A percentile compares a stretch with the other conserved stretches of the same genome.
These are phyloP conservation scores for Sardina pilchardus DNA, from an alignment of 2,113 vertebrate species.

Conservation along the genomic window DNA sequence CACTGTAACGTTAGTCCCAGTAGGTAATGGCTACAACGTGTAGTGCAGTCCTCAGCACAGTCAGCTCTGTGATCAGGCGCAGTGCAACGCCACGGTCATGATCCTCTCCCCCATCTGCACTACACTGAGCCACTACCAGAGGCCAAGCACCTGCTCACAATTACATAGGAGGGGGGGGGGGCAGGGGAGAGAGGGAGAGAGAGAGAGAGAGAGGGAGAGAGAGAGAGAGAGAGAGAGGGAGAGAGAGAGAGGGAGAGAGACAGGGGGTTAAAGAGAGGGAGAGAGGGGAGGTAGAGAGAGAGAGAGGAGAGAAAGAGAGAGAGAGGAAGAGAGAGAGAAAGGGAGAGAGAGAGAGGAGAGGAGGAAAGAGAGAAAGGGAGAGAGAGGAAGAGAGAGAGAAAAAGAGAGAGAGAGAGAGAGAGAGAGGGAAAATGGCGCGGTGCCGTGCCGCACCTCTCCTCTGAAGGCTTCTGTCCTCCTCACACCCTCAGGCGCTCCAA, in stretches of 20 bases:
- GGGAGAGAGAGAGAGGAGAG: slow-evolving; percentile 28
- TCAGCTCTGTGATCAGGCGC: slow-evolving; percentile 54
- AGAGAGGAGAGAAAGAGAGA: background rate
- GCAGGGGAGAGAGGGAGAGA: background rate
- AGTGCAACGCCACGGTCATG: slow-evolving; percentile 32
- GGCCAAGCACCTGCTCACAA: slow-evolving; percentile 63
- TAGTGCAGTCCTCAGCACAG: slow-evolving; percentile 50
- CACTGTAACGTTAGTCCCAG: slow-evolving; percentile 46
- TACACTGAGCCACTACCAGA: too few species aligned
- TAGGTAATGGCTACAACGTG: slow-evolving; percentile 46
- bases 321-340: background rate
- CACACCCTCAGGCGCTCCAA: slow-evolving; percentile 57
- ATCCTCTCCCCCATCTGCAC: slow-evolving; percentile 35
- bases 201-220: slow-evolving; percentile 28
- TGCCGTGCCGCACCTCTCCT: slow-evolving; percentile 37
- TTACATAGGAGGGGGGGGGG: slow-evolving; percentile 57
- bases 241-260: slow-evolving; percentile 18
- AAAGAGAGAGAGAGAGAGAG: slow-evolving; percentile 28
- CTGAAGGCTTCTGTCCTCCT: slow-evolving; percentile 57
- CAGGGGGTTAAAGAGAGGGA: background rate
- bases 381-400: slow-evolving; percentile 27
- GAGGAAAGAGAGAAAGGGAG: slow-evolving; percentile 24
- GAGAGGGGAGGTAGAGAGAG: background rate
- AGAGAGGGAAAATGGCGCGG: slow-evolving; percentile 31
- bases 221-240: background rate